phyloP scores from a whole-genome alignment of 1,140 invertebrate species.

The Mamestra configurata region DNA sequence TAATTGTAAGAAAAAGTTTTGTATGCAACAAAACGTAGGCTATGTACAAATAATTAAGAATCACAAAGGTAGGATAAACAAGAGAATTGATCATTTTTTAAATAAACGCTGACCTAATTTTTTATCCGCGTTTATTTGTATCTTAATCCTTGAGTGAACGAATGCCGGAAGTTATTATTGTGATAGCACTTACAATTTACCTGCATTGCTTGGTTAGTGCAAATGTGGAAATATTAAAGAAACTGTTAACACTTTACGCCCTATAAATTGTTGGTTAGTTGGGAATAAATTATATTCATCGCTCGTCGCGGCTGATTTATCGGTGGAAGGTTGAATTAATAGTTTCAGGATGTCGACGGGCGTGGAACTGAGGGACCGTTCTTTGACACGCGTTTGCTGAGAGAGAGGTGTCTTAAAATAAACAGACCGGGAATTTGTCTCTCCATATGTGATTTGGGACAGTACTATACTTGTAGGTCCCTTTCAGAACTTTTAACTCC shows the following conservation, averaged over 20 bases:
- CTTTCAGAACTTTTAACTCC: background rate
- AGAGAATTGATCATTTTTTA: constrained; percentile 29
- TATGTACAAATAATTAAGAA: constrained; percentile 9
- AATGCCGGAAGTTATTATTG: constrained; percentile 36
- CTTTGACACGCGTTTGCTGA: constrained; percentile 53
- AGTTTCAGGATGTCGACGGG: constrained; percentile 68
- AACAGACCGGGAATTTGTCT: constrained; percentile 50
- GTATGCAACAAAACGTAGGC: background rate
- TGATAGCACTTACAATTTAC: constrained; percentile 13
- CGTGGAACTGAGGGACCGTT: constrained; percentile 54
- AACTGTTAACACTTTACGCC: constrained; percentile 58
- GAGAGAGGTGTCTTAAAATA: constrained; percentile 54
- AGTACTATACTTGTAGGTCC: background rate
- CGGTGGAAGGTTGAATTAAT: constrained; percentile 64
- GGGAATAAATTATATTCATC: constrained; percentile 72
- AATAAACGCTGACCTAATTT: constrained; percentile 38
- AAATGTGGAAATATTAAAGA: constrained; percentile 54
- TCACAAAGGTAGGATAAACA: constrained; percentile 17
- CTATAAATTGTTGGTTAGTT: constrained; percentile 60
- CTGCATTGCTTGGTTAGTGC: background rate
- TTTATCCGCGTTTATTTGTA: constrained; percentile 31
- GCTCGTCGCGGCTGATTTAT: constrained; percentile 69
- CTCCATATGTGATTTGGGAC: constrained; percentile 28
- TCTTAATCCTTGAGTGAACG: constrained; percentile 31
- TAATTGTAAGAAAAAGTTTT: constrained; percentile 19